phyloP scores from a whole-genome alignment of 2,888 invertebrate species.

The Junonia oenone region DNA sequence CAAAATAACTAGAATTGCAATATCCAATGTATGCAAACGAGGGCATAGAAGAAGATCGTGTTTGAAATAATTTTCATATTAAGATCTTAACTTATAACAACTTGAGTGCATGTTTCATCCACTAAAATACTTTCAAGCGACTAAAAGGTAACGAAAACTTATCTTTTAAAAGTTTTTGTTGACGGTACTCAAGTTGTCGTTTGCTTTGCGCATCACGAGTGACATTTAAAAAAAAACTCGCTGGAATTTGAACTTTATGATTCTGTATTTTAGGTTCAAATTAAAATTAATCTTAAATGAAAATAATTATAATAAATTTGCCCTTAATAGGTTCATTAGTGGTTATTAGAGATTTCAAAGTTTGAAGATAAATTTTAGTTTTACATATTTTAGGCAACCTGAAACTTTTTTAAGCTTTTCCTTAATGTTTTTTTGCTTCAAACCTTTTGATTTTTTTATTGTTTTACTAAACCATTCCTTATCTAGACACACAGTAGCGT shows the following conservation, averaged over 20 bases:
- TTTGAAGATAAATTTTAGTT: background rate
- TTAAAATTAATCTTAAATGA: background rate
- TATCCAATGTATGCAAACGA: too few species aligned
- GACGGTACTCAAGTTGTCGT: background rate
- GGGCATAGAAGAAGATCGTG: too few species aligned
- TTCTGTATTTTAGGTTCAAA: background rate
- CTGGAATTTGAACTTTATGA: background rate
- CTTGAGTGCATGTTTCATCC: too few species aligned
- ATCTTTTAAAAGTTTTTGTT: background rate
- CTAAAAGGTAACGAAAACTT: too few species aligned
- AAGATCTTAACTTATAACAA: too few species aligned
- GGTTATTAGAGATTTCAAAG: background rate
- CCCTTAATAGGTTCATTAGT: background rate
- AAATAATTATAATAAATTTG: background rate
- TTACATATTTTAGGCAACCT: background rate
- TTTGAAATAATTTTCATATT: too few species aligned
- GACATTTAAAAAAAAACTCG: background rate
- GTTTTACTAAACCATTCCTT: too few species aligned
- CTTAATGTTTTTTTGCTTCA: background rate
- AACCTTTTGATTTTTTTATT: too few species aligned
- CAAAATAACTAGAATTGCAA: too few species aligned
- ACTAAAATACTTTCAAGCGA: too few species aligned
- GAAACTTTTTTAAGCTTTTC: background rate
- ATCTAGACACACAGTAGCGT: too few species aligned
- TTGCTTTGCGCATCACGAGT: conserved; percentile 2